Percentiles rank a stretch among this genome's conserved stretches.
These are phyloP conservation scores for Aegotheles bennettii DNA, from an alignment of 2,113 vertebrate species.

Conservation along the genomic window DNA sequence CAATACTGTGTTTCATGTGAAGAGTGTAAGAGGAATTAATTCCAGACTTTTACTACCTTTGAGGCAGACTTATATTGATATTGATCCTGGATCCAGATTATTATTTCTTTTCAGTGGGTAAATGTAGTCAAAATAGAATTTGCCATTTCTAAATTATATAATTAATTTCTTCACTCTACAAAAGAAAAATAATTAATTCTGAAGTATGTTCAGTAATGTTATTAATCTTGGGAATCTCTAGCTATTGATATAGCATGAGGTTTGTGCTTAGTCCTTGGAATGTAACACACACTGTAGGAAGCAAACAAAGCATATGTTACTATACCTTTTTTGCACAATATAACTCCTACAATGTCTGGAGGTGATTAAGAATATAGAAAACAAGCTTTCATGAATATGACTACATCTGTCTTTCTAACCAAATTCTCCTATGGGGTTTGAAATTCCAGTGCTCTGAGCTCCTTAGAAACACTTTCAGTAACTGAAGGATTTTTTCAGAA, in stretches of 20 bases:
- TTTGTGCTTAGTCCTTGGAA: conserved; percentile 16
- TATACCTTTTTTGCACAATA: neutral
- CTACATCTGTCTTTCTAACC: conserved; percentile 21
- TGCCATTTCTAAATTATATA: neutral
- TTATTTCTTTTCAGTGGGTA: neutral
- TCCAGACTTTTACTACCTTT: neutral
- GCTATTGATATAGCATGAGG: neutral
- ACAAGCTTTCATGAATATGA: conserved; percentile 31
- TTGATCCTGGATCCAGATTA: neutral
- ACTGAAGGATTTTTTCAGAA: conserved; percentile 29
- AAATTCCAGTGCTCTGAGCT: conserved; percentile 34
- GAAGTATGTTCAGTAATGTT: neutral
- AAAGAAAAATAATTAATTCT: neutral
- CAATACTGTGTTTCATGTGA: neutral
- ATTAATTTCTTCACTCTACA: neutral
- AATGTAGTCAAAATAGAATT: neutral
- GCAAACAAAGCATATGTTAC: conserved; percentile 2
- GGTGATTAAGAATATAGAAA: conserved; percentile 37
- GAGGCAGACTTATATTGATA: neutral
- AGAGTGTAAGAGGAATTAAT: neutral
- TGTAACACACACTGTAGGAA: neutral
- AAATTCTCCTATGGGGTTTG: conserved; percentile 19
- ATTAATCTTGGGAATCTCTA: neutral
- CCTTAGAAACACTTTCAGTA: conserved; percentile 23
- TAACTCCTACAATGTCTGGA: conserved; percentile 7